phyloP scores from a whole-genome alignment of 2,888 invertebrate species.

The Drosophila quinaria region DNA sequence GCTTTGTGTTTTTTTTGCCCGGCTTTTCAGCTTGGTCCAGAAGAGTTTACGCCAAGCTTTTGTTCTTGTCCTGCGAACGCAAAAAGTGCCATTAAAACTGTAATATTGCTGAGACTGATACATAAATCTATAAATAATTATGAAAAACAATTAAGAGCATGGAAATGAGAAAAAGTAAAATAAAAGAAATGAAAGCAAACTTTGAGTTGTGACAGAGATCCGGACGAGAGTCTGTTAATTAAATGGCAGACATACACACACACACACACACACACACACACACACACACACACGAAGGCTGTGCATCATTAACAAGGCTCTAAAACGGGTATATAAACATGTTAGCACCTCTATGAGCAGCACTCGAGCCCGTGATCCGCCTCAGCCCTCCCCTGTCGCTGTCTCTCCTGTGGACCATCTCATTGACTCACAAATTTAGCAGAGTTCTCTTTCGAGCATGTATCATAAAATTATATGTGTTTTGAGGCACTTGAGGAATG shows the following conservation, averaged over 20 bases:
- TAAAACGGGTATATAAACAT: slow-evolving; percentile 48
- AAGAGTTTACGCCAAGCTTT: slow-evolving; percentile 2
- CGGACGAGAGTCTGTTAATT: slow-evolving; percentile 20
- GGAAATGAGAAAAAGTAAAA: neutral
- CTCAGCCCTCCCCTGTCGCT: neutral
- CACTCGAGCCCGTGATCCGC: slow-evolving; percentile 19
- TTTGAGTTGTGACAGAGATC: slow-evolving; percentile 15
- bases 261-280: slow-evolving; percentile 1
- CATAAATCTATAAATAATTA: slow-evolving; percentile 62
- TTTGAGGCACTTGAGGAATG: slow-evolving; percentile 47
- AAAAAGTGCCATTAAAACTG: slow-evolving; percentile 28
- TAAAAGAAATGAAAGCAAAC: neutral
- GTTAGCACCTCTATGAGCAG: slow-evolving; percentile 42
- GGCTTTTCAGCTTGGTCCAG: slow-evolving; percentile 1
- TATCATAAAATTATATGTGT: slow-evolving; percentile 70
- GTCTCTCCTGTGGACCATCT: slow-evolving; percentile 1
- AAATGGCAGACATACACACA: slow-evolving; percentile 9
- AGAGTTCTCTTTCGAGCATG: slow-evolving; percentile 25
- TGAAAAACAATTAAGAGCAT: slow-evolving; percentile 51
- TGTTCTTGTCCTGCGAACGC: neutral
- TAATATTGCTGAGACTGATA: slow-evolving; percentile 37
- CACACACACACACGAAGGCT: neutral
- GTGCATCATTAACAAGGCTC: slow-evolving; percentile 29
- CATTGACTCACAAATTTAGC: slow-evolving; percentile 28
- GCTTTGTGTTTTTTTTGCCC: neutral